Base-by-base conservation (phyloP, 2,113 vertebrate genomes). In the Carassius carassius region DNA sequence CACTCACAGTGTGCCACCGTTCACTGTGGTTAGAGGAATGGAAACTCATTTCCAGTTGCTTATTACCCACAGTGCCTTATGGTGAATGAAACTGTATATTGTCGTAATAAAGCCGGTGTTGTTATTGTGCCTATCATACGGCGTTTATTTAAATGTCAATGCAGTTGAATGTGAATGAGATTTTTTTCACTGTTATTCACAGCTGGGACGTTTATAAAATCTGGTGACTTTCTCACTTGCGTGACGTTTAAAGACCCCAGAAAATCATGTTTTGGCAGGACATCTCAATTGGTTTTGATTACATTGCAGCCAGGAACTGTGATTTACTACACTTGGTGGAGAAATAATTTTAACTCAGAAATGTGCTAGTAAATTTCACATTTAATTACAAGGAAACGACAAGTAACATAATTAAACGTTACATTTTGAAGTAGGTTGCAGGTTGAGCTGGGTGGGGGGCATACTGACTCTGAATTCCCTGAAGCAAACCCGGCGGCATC, bases 11-110 rank as follows among this genome's bases (percentile, higher is more conserved):
- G 56, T 63, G 78, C 41, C n/a, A 47, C 35, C 44, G 29, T 58
- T 29, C 81, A 16, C 49, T 80, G 90, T 87, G 85, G 84, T 84
- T 89, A 90, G 75, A 93, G 88, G 92, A 92, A 92, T 93, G 92
- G 87, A 93, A 93, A 92, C 90, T 81, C 85, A 89, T 89, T 89
- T 90, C 89, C 85, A 89, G 90, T 92, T 91, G 88, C 88, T 81
- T 80, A 84, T 84, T 86, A 73, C 23, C 78, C 63, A n/a, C 74
- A 10, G 47, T 81, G 84, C 87, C 87, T 86, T 84, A 88, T 86
- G 84, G 87, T 67, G 54, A 54, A 83, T 84, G 62, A 86, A 86
- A 81, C 25, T 77, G 81, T 76, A 72, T 84, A 47, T 78, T 82
- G 41, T 72, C 60, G 76, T 62, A 78, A 80, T 82, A 63, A 80